Conservation (phyloP, 2,888 invertebrate genomes). For the Cancer borealis region DNA sequence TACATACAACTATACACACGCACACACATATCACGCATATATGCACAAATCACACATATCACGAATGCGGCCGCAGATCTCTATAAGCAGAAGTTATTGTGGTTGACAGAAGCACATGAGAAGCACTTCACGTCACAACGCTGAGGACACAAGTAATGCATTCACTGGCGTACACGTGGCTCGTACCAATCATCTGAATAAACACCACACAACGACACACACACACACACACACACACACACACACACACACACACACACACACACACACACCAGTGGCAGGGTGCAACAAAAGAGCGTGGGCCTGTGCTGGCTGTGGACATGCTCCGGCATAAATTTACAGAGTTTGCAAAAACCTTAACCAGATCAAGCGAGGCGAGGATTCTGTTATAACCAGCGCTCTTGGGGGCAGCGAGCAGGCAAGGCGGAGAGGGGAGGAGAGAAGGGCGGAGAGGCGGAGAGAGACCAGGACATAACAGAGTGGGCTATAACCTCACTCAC, state of each 20-base stretch:
- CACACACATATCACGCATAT: constrained; percentile 49
- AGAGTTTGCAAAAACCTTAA: background rate
- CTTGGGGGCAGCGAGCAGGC: background rate
- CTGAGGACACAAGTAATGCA: background rate
- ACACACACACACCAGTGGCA: background rate
- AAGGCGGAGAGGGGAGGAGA: background rate
- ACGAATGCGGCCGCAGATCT: background rate
- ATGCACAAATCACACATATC: constrained; percentile 39
- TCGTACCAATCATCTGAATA: background rate
- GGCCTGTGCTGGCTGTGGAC: background rate
- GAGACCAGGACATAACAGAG: background rate
- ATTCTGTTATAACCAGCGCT: constrained; percentile 6
- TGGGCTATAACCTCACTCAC: no score
- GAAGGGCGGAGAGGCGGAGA: background rate
- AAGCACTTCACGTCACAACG: background rate
- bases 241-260: constrained; percentile 20
- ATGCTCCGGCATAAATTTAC: background rate
- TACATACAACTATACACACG: constrained; percentile 53
- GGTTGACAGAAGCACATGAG: background rate
- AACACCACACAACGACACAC: background rate
- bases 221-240: constrained; percentile 20
- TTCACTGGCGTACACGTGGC: background rate
- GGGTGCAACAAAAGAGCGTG: background rate
- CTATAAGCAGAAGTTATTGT: background rate
- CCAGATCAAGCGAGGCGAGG: background rate